Conservation (phyloP, 2,113 vertebrate genomes). For the Cairina moschata region DNA sequence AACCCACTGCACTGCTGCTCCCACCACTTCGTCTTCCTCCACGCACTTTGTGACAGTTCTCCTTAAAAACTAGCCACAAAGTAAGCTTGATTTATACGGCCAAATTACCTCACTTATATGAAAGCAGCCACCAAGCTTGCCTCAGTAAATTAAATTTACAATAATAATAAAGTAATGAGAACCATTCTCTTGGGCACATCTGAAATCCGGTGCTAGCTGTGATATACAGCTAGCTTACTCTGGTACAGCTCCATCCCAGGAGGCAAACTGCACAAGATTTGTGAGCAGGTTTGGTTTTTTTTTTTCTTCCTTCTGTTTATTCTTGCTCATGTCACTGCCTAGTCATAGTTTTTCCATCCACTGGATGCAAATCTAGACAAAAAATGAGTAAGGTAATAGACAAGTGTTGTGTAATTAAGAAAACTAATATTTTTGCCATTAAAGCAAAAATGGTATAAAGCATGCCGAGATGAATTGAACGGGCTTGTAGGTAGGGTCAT, state of each 20-base stretch:
- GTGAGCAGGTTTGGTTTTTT: neutral
- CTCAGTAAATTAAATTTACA: slow-evolving; percentile 3
- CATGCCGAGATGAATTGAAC: neutral
- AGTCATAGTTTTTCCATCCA: neutral
- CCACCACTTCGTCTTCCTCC: neutral
- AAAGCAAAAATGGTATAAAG: neutral
- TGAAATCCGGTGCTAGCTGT: neutral
- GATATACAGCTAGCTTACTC: neutral
- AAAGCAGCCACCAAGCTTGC: neutral
- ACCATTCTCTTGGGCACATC: neutral
- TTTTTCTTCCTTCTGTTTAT: neutral
- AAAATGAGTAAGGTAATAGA: neutral
- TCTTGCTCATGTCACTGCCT: neutral
- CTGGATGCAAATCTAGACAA: neutral
- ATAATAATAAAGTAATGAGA: neutral
- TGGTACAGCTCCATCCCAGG: neutral
- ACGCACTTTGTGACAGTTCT: neutral
- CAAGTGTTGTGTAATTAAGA: neutral
- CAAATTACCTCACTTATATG: neutral
- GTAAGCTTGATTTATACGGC: neutral
- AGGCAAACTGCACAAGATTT: neutral
- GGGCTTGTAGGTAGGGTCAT: neutral
- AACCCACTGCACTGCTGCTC: neutral
- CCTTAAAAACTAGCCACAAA: neutral
- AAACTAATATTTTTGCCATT: neutral